Evolutionary conservation across 2,888 invertebrate species (phyloP).

Genomic region (Aphodius granarius): DNA sequence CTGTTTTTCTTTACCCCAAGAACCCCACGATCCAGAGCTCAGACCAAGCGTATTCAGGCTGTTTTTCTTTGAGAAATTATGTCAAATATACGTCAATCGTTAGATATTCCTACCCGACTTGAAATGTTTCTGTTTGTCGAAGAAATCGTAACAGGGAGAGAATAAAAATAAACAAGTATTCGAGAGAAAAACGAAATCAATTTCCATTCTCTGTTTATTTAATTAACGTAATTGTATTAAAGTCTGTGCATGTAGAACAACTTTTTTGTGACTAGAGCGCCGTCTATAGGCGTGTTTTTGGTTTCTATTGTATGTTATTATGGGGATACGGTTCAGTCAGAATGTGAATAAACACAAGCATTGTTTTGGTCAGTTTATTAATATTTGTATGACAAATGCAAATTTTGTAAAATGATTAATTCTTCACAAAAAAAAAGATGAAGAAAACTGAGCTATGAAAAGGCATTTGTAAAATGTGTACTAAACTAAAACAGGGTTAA

Average conservation of each 20-base stretch:
- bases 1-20: not conserved
- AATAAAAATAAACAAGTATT: not conserved
- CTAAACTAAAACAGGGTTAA: too few species aligned
- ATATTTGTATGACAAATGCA: too few species aligned
- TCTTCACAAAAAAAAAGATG: too few species aligned
- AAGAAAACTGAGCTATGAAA: too few species aligned
- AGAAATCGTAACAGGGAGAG: not conserved
- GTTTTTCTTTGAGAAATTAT: constrained; percentile 12
- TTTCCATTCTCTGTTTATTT: not conserved
- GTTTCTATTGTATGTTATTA: too few species aligned
- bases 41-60: not conserved
- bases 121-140: not conserved
- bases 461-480: too few species aligned
- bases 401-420: too few species aligned
- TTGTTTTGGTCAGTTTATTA: too few species aligned
- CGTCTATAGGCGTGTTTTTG: not conserved
- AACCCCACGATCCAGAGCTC: not conserved
- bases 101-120: not conserved
- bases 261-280: not conserved
- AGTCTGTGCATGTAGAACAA: not conserved
- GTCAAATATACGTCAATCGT: not conserved
- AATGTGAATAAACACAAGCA: too few species aligned
- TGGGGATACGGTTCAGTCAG: too few species aligned
- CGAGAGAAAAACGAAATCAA: not conserved
- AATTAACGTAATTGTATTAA: not conserved